Evolutionary conservation across 2,888 invertebrate species (phyloP), one percentile per base, ranked within the genome.

Genomic region (Zele albiditarsus): DNA sequence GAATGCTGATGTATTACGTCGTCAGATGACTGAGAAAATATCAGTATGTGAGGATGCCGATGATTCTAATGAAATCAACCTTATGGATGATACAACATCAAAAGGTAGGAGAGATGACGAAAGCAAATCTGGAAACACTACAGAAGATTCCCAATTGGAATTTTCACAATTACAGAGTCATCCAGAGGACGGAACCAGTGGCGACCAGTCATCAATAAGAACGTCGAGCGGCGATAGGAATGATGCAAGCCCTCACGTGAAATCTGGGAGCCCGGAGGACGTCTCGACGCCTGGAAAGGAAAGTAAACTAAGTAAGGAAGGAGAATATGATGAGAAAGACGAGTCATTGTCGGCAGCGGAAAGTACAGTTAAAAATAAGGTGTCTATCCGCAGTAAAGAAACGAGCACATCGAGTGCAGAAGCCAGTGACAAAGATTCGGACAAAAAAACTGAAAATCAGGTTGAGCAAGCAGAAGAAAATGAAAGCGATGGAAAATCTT

Each of bases 181-280:
- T 27, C 69, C 23, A 23, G 73, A 67, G 53, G 71, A 69, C 12
- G 65, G 38, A 49, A 57, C 46, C 38, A 73, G 70, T 20, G 58
- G 38, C 27, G 62, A 33, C 20, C 53, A 20, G 38, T 49, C 28
- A 16, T 16, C 53, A 20, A 66, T 57, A n/a, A 33, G 46, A 28
- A 69, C 46, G 12, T 62, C 33, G 12, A 31, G 53, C 4, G 90
- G 91, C 42, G 85, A 89, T 65, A 89, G 88, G 71, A 86, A 90
- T 81, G 82, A 73, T 6, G 23, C 62, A 2, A 46, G 33, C 20
- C 28, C 23, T 20, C 60, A 33, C n/a, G 33, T 25, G 16, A 67
- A 62, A 20, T n/a, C 57, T 38, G 65, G 31, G 65, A 74, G 68
- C 46, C 28, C 20, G 14, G 16, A 0, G 3, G 31, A 60, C 71